Base-by-base conservation (phyloP, 2,113 vertebrate genomes). In the Petromus typicus region DNA sequence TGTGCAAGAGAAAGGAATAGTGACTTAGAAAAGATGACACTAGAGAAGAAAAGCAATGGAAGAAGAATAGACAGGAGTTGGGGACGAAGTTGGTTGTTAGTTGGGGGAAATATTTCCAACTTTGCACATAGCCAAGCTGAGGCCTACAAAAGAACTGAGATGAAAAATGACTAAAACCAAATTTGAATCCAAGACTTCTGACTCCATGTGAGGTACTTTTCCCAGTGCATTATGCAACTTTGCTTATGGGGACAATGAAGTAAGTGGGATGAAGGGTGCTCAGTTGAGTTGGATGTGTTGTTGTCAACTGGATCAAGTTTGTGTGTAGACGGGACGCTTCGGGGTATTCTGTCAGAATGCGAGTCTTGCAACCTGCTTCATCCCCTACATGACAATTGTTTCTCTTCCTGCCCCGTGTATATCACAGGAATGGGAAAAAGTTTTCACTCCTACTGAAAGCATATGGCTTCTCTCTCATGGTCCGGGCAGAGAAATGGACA, bases 71-170 rank as follows among this genome's bases (percentile, higher is more conserved):
- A 73, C 1, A 61, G 32, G 20, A 85, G 9, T 16, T 92, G 22
- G 1, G 69, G 27, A 51, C 81, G 32, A 40, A 87, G 67, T 82
- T 78, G 54, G 37, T 51, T 89, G 20, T 34, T 84, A 40, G 12
- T n/a, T 90, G 32, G 87, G 95, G 90, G 48, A 89, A n/a, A 34
- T 23, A 23, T 64, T 78, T 95, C 43, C 32, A 91, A 84, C 27
- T 92, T 86, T 81, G 80, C 69, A 63, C 23, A 25, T 51, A 56
- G n/a, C 63, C 12, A 84, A 43, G 32, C 34, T 56, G 75, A 96
- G n/a, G 12, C 18, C 9, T 37, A 54, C 13, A 34, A 40, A 94
- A 96, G 78, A 80, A 61, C 32, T 89, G 63, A 89, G 34, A 51
- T 25, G 11, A 61, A 20, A 85, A 95, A 91, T 56, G 32, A 91